phyloP scores from a whole-genome alignment of 1,140 invertebrate species.

The Brachionus manjavacas region DNA sequence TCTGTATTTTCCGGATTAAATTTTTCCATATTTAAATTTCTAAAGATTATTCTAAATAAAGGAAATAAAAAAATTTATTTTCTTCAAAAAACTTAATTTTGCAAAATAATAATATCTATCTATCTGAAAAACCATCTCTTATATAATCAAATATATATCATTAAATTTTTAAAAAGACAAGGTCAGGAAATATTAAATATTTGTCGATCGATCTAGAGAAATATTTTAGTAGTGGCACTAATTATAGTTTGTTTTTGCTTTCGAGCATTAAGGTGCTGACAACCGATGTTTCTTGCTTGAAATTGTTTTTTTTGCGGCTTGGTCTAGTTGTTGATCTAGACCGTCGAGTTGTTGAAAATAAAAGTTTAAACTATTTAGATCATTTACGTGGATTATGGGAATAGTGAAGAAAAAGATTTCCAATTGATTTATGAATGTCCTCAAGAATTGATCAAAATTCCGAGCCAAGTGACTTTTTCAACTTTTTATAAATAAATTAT shows the following conservation, averaged over 20 bases:
- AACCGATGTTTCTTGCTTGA: no score
- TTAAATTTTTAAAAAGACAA: background rate
- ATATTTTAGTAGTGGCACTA: background rate
- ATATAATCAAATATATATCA: background rate
- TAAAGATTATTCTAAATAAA: background rate
- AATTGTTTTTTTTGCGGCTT: no score
- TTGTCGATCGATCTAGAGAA: background rate
- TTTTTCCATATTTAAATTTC: background rate
- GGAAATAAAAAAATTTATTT: background rate
- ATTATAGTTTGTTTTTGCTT: no score
- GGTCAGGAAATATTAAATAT: background rate
- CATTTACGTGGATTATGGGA: constrained; percentile 42
- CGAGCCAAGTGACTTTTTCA: background rate
- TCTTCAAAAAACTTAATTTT: background rate
- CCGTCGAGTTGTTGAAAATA: no score
- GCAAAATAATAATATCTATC: background rate
- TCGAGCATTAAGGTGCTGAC: no score
- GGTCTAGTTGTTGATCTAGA: no score
- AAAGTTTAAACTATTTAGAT: no score
- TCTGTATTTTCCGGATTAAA: background rate
- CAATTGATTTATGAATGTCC: background rate
- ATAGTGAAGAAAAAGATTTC: constrained; percentile 28
- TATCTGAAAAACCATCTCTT: background rate
- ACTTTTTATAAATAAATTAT: no score
- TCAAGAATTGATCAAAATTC: background rate